These are phyloP conservation scores for Danaus chrysippus DNA, from an alignment of 2,888 invertebrate species.

Conservation along the genomic window DNA sequence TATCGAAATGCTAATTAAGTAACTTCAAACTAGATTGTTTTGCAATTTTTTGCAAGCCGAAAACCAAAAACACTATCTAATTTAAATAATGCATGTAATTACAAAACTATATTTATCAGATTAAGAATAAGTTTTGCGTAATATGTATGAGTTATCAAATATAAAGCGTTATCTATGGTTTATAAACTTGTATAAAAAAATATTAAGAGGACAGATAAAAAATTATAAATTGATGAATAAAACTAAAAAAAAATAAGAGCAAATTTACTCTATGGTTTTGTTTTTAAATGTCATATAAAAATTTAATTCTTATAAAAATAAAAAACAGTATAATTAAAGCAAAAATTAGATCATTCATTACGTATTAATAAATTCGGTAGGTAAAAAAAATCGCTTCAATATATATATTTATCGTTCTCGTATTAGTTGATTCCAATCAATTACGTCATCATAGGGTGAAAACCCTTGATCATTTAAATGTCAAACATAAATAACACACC, in stretches of 20 bases:
- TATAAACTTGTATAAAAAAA: no score
- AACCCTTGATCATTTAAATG: constrained; percentile 16
- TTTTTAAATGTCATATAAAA: no score
- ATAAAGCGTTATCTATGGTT: background rate
- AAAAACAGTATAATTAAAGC: no score
- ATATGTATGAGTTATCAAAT: background rate
- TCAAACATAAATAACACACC: constrained; percentile 20
- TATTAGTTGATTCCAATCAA: background rate
- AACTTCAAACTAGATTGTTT: constrained; percentile 22
- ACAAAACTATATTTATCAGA: constrained; percentile 14
- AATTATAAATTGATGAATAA: no score
- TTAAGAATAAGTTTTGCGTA: constrained; percentile 7
- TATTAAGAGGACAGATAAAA: no score
- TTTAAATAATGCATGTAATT: constrained; percentile 18
- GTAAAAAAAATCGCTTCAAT: no score
- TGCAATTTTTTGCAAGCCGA: constrained; percentile 16
- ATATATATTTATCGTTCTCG: no score
- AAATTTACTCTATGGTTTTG: no score
- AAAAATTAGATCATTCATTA: no score
- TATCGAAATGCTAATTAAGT: constrained; percentile 27
- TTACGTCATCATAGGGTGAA: background rate
- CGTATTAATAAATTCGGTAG: no score
- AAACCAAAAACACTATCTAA: constrained; percentile 14
- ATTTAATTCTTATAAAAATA: no score
- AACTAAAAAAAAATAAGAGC: no score